Conservation (phyloP, 35 echinoderm and acorn worm genomes). For the Diadema setosum region DNA sequence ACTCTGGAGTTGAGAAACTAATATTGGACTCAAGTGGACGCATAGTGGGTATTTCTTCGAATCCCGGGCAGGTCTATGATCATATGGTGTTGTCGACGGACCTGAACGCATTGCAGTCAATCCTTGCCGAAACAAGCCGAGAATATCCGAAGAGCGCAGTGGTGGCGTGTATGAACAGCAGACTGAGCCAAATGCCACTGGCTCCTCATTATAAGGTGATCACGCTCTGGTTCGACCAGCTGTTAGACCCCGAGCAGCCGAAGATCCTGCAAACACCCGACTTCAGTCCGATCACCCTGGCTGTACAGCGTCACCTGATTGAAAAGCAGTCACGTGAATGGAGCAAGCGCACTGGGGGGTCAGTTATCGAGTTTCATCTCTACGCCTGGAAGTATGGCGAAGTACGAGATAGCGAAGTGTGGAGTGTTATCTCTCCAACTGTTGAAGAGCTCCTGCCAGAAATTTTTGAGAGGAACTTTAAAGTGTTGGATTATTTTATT, state of each 20-base stretch:
- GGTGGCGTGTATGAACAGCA: background rate
- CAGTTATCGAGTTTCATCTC: conserved; percentile 30
- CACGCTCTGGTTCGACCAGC: conserved; percentile 90
- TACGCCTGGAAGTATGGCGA: conserved; percentile 32
- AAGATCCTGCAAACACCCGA: conserved; percentile 73
- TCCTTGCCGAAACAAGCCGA: background rate
- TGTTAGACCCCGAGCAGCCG: conserved; percentile 3
- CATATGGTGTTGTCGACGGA: conserved; percentile 79
- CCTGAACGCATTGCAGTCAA: conserved; percentile 38
- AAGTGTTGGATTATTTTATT: conserved; percentile 57
- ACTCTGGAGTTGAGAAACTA: too few species aligned
- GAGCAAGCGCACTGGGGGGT: conserved; percentile 22
- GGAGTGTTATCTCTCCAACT: conserved; percentile 67
- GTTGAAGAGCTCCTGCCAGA: conserved; percentile 82
- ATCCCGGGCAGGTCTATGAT: conserved; percentile 58
- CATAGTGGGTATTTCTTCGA: conserved; percentile 11
- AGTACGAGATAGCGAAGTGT: conserved; percentile 35
- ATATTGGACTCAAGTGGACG: conserved; percentile 3
- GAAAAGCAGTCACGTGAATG: conserved; percentile 62
- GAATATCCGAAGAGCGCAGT: background rate
- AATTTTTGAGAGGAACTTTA: conserved; percentile 71
- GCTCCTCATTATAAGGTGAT: conserved; percentile 80
- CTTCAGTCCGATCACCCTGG: conserved; percentile 56
- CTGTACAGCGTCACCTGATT: conserved; percentile 74
- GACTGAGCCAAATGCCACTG: conserved; percentile 21